Evolutionary conservation across 2,113 vertebrate genomes (phyloP).

Genomic region (Aleadryas rufinucha): DNA sequence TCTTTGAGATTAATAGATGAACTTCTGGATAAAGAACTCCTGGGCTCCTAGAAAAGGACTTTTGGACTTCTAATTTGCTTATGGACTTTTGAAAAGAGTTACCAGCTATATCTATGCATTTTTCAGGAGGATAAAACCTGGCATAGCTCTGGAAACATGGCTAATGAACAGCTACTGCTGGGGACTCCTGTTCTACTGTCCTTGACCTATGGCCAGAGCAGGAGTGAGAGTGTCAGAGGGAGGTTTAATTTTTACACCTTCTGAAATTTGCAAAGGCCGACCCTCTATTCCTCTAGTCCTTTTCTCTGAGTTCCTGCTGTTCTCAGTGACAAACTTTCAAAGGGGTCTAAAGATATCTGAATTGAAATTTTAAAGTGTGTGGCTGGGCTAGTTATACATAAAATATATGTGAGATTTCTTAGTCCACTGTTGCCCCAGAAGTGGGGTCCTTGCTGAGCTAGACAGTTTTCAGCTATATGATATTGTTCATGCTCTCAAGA

Average conservation of each 20-base stretch:
- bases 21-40: neutral
- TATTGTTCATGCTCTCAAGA: neutral
- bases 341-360: neutral
- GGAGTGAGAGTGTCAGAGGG: neutral
- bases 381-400: neutral
- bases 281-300: neutral
- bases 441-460: neutral
- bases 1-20: neutral
- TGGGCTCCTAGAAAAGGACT: neutral
- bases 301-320: neutral
- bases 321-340: neutral
- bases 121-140: neutral
- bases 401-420: neutral
- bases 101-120: neutral
- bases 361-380: neutral
- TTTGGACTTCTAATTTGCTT: neutral
- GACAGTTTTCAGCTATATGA: neutral
- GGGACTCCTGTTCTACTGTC: neutral
- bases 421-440: neutral
- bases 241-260: neutral
- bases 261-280: neutral
- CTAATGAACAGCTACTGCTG: neutral
- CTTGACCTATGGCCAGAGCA: neutral
- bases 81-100: neutral
- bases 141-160: neutral